These are phyloP conservation scores for Ruditapes philippinarum DNA, from an alignment of 1,140 invertebrate species.

Conservation along the genomic window DNA sequence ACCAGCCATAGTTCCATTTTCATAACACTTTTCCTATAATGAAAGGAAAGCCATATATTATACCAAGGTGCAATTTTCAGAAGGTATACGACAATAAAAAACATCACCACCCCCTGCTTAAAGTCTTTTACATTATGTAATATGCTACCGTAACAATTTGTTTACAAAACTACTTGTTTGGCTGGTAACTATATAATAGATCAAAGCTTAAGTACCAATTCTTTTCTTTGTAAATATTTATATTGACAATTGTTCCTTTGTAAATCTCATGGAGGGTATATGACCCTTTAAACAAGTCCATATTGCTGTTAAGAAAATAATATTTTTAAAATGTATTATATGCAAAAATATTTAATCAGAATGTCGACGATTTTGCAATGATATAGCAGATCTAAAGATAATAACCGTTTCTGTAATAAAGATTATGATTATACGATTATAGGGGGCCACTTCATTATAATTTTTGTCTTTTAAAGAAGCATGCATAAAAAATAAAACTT, in stretches of 20 bases:
- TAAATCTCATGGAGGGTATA: background rate
- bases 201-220: background rate
- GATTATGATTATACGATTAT: too few relatives aligned
- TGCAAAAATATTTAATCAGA: background rate
- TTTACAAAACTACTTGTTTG: background rate
- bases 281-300: background rate
- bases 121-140: background rate
- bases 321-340: background rate
- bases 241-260: background rate
- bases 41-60: too few relatives aligned
- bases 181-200: background rate
- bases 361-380: background rate
- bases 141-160: background rate
- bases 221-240: background rate
- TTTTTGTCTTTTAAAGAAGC: too few relatives aligned
- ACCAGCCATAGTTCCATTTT: too few relatives aligned
- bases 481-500: too few relatives aligned
- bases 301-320: background rate
- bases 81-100: too few relatives aligned
- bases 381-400: background rate
- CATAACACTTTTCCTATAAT: too few relatives aligned
- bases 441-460: too few relatives aligned
- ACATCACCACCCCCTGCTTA: background rate
- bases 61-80: too few relatives aligned
- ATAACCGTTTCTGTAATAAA: too few relatives aligned